These are phyloP conservation scores for Tauraco hartlaubi DNA, from an alignment of 2,797 vertebrate species.

Conservation along the genomic window DNA sequence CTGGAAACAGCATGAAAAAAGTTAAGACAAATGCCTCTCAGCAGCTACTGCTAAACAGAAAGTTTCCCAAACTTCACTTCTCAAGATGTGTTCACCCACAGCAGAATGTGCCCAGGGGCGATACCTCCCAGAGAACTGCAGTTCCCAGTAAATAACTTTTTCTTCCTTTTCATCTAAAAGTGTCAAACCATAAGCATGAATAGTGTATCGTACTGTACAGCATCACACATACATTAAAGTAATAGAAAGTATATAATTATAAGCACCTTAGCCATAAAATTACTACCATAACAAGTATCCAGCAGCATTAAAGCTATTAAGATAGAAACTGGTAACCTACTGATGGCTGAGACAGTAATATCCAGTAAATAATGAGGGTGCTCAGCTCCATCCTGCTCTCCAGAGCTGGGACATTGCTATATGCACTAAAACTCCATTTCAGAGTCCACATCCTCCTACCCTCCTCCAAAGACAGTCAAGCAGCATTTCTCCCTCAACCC, in stretches of 20 bases:
- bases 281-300: neutral
- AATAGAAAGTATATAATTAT: neutral
- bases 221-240: neutral
- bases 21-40: neutral
- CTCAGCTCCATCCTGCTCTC: neutral
- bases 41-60: neutral
- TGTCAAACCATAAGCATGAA: neutral
- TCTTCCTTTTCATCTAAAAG: neutral
- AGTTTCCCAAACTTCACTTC: neutral
- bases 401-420: neutral
- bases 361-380: neutral
- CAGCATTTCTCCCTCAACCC: neutral
- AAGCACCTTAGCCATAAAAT: neutral
- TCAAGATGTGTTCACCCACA: neutral
- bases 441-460: neutral
- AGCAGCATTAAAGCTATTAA: neutral
- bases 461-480: neutral
- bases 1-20: neutral
- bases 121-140: neutral
- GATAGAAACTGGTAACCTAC: neutral
- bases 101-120: neutral
- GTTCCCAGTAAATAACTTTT: neutral
- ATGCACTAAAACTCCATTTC: neutral
- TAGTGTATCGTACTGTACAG: neutral
- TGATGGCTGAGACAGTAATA: neutral